Evolutionary conservation across 2,888 invertebrate genomes (phyloP), one percentile per base, ranked within the genome.

Genomic region (Plagodis pulveraria): DNA sequence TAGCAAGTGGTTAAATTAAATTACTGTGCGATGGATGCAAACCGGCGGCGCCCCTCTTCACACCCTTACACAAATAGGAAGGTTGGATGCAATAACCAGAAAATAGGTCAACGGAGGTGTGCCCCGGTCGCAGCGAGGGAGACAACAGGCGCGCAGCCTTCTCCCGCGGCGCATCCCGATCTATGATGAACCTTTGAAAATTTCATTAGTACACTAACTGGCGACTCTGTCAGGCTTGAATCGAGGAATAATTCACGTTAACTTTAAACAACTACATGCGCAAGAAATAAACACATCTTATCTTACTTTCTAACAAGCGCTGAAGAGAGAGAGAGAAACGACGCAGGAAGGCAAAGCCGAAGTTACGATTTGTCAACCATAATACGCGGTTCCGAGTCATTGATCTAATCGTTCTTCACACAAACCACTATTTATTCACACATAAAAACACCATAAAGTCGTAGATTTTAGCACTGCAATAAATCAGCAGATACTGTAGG

Each of bases 41-140:
- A 81, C 82, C 84, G 81, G 78, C 81, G 83, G 80, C 80, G 84
- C 76, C 87, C 90, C 81, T 87, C 73, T 85, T 89, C 82, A 79
- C 83, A 86, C 81, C 87, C 87, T 74, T 77, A 87, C 85, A 86
- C 87, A 89, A 89, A 90, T 91, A 91, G 85, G 84, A 86, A 88
- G 83, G 81, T 85, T 81, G 84, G 80, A 91, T 91, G 91, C 91
- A 92, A 82, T 89, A 91, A 82, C 84, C 88, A 89, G 92, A 89
- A 92, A 88, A 91, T 92, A 91, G 92, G 92, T 92, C 92, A 92
- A 81, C 84, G 84, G 89, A 91, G 91, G 91, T 91, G 91, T 87
- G 91, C 89, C 89, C 91, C 87, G 84, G 84, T 78, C 85, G 76
- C 81, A 81, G 79, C 80, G 84, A 85, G 76, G 82, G 86, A 85